These are phyloP conservation scores for Eptatretus atami DNA, from an alignment of 2,797 vertebrate species.

Conservation along the genomic window DNA sequence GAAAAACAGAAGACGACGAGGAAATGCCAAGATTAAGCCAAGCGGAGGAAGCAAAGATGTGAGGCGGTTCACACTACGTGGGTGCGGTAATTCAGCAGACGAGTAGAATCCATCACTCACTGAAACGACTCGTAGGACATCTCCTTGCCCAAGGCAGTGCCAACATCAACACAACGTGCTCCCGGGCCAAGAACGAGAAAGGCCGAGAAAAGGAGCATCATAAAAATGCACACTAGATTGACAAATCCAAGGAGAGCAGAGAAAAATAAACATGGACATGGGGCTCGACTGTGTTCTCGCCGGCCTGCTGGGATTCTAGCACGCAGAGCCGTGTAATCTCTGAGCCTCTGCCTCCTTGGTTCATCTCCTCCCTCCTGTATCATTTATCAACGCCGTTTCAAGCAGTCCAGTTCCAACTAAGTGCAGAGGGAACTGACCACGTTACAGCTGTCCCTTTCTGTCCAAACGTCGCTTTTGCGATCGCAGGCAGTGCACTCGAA, in stretches of 20 bases:
- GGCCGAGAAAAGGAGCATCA: constrained; percentile 50
- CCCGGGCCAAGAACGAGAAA: constrained; percentile 51
- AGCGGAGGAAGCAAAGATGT: no score
- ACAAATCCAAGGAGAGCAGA: constrained; percentile 66
- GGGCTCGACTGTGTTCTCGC: constrained; percentile 62
- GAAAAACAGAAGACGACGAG: no score
- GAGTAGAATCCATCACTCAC: constrained; percentile 2
- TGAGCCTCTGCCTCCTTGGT: no score
- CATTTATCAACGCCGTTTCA: constrained; percentile 85
- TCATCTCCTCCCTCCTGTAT: constrained; percentile 15
- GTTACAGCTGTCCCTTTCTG: no score
- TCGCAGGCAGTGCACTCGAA: no score
- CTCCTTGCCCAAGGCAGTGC: constrained; percentile 80
- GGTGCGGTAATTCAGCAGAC: neutral
- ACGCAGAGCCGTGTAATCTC: constrained; percentile 15
- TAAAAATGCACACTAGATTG: constrained; percentile 73
- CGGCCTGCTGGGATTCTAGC: constrained; percentile 89
- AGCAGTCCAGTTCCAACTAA: no score
- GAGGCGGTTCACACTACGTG: neutral
- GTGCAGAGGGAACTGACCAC: no score
- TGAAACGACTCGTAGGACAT: neutral
- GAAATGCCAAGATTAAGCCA: no score
- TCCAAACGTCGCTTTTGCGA: no score
- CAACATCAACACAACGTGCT: constrained; percentile 64
- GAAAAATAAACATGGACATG: constrained; percentile 90